Evolutionary conservation across 2,797 vertebrate genomes (phyloP).

Genomic region (Poecile montanus): DNA sequence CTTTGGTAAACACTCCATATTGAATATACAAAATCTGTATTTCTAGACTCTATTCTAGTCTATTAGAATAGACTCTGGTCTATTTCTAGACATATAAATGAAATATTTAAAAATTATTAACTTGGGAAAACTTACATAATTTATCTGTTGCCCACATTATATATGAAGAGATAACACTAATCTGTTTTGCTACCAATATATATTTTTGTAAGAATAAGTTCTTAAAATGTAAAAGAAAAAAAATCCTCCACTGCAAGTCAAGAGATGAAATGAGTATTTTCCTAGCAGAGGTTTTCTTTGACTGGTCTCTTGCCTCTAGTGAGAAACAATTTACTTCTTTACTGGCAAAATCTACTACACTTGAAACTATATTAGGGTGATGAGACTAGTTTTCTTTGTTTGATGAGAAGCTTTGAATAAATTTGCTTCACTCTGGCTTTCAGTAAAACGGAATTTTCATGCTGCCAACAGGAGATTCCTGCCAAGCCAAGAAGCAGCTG

Average conservation of each 20-base stretch:
- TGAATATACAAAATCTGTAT: not conserved
- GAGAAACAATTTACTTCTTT: slow-evolving; percentile 9
- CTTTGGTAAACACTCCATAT: not conserved
- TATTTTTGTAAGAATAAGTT: not conserved
- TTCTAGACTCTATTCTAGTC: not conserved
- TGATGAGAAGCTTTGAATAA: slow-evolving; percentile 9
- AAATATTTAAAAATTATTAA: not conserved
- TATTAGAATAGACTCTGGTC: no score
- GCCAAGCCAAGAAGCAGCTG: not conserved
- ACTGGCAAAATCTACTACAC: not conserved
- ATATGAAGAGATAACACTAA: not conserved
- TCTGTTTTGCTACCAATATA: not conserved
- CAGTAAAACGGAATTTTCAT: not conserved
- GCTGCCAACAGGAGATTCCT: not conserved
- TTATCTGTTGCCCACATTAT: not conserved
- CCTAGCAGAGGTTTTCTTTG: not conserved
- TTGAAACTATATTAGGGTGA: not conserved
- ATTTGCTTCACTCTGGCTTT: not conserved
- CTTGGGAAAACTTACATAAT: not conserved
- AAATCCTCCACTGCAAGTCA: not conserved
- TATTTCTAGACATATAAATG: no score
- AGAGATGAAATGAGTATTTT: not conserved
- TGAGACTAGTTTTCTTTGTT: not conserved
- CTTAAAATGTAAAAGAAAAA: not conserved
- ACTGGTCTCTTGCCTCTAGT: not conserved